Evolutionary conservation across 2,888 invertebrate genomes (phyloP).

Genomic region (Linnaemya tessellans): DNA sequence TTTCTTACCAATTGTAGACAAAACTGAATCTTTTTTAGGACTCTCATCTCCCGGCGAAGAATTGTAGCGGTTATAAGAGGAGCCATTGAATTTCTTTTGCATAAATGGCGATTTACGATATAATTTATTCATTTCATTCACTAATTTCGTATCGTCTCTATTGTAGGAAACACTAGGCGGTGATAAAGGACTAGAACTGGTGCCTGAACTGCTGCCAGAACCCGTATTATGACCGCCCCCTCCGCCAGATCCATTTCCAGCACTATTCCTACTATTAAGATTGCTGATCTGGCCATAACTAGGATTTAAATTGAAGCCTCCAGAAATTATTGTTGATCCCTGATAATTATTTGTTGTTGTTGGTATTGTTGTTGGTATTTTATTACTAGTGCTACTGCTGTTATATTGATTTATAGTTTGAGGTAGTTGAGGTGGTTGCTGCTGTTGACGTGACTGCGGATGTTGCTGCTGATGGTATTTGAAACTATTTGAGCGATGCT

Average conservation of each 20-base stretch:
- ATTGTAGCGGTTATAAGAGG: constrained; percentile 71
- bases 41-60: constrained; percentile 77
- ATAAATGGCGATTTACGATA: constrained; percentile 83
- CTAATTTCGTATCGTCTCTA: constrained; percentile 74
- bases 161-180: constrained; percentile 70
- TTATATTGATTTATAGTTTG: constrained; percentile 72
- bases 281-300: not conserved
- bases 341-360: constrained; percentile 71
- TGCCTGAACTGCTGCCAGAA: constrained; percentile 74
- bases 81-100: constrained; percentile 80
- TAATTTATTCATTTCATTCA: constrained; percentile 78
- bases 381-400: constrained; percentile 59
- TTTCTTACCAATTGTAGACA: constrained; percentile 81
- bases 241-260: constrained; percentile 1
- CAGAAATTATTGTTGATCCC: constrained; percentile 70
- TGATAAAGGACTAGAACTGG: constrained; percentile 74
- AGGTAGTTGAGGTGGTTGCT: constrained; percentile 75
- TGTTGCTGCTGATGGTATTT: constrained; percentile 73
- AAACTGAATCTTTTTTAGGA: constrained; percentile 82
- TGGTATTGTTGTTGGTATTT: constrained; percentile 60
- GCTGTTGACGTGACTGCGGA: constrained; percentile 70
- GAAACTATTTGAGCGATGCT: constrained; percentile 65
- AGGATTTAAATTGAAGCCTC: constrained; percentile 29
- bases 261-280: constrained; percentile 9
- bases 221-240: constrained; percentile 63